phyloP scores from a whole-genome alignment of 2,797 vertebrate species.

The Mus caroli region DNA sequence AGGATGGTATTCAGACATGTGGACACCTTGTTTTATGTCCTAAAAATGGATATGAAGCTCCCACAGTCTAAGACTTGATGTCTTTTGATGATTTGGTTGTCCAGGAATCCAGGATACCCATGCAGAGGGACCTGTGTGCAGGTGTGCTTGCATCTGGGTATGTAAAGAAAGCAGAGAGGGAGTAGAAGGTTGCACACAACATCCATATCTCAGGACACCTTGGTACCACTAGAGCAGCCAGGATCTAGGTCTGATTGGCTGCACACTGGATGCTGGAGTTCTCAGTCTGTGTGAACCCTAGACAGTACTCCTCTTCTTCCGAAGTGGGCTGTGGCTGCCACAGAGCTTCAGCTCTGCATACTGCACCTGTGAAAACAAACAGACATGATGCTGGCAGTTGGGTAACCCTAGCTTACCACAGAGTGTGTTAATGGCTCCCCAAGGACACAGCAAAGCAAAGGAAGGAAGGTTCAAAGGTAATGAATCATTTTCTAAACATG shows the following conservation, averaged over 20 bases:
- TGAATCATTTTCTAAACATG: constrained; percentile 99
- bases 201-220: neutral
- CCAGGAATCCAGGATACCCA: neutral
- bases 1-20: constrained; percentile 5
- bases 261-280: constrained; percentile 26
- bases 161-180: neutral
- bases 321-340: constrained; percentile 91
- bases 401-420: constrained; percentile 95
- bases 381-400: constrained; percentile 93
- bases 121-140: neutral
- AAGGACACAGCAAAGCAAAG: constrained; percentile 91
- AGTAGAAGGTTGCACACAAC: neutral
- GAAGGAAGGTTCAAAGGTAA: constrained; percentile 95
- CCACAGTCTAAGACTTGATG: neutral
- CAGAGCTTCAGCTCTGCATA: constrained; percentile 92
- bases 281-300: constrained; percentile 82
- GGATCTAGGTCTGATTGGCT: constrained; percentile 58
- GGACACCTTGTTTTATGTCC: constrained; percentile 37
- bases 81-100: neutral
- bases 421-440: constrained; percentile 96
- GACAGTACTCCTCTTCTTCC: constrained; percentile 92
- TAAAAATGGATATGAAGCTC: neutral
- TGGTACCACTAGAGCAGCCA: neutral
- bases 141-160: neutral
- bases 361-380: constrained; percentile 99